Evolutionary conservation across 2,797 vertebrate genomes (phyloP), one percentile per base, ranked within the genome.

Genomic region (Coregonus ussuriensis): DNA sequence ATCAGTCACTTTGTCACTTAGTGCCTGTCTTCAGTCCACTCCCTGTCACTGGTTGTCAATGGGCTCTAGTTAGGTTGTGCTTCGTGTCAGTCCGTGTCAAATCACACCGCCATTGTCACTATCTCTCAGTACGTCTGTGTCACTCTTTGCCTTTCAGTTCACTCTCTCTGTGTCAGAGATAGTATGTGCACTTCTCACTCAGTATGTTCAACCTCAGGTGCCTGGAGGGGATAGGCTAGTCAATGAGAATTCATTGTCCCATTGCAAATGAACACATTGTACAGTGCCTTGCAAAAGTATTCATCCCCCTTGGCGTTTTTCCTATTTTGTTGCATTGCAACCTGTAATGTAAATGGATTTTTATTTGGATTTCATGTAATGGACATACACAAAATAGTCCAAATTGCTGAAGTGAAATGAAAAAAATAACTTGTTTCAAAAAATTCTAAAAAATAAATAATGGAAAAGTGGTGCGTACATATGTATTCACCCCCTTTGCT

Each of bases 161-260:
- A 81, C 51, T 3, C 1, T 15, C 83, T 66, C 3, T n/a, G 7
- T 41, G 21, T n/a, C 79, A 62, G 76, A 3, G 11, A 75, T 79
- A 59, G 75, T 21, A 81, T 88, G 79, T 79, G 82, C 81, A 85
- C 81, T 70, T 73, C 41, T 86, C 4, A 52, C 72, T 15, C 21
- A 29, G 21, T 53, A 15, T 52, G 84, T 18, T 14, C 56, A 87
- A 90, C 89, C 89, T 91, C 87, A 81, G 82, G 51, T 37, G 1
- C 54, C 75, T 62, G 80, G 82, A 84, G 83, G 76, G 65, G 3
- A 3, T 80, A 37, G 25, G 35, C 35, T 47, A 14, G 16, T 15
- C 2, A 3, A n/a, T 25, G 41, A 75, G 84, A 25, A 79, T 80
- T 51, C 82, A 54, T 66, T 0, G 70, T 70, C 72, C 15, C 82